A percentile compares a stretch with the other conserved stretches of the same genome.
These are phyloP conservation scores for Benthosema pterotum DNA, from an alignment of 2,797 vertebrate genomes.

Conservation along the genomic window DNA sequence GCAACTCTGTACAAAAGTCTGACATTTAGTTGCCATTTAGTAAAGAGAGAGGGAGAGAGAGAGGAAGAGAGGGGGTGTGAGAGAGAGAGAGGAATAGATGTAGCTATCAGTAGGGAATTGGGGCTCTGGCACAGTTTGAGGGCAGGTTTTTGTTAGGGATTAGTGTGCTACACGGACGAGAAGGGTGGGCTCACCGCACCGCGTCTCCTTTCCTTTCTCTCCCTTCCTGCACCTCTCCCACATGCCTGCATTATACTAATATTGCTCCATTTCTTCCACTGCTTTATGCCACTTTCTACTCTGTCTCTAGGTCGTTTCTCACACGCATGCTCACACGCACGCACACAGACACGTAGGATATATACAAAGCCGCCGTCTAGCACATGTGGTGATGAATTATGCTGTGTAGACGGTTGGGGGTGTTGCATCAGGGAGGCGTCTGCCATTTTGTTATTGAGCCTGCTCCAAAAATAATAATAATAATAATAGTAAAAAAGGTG, in stretches of 20 bases:
- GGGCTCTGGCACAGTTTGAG: constrained; percentile 48
- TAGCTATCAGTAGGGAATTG: constrained; percentile 64
- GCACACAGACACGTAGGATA: background rate
- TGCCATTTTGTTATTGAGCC: constrained; percentile 32
- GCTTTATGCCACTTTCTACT: constrained; percentile 11
- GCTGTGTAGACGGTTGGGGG: constrained; percentile 34
- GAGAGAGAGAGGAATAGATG: constrained; percentile 36
- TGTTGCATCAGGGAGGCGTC: constrained; percentile 46
- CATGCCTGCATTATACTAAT: constrained; percentile 46
- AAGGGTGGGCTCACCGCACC: constrained; percentile 52
- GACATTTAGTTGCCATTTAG: constrained; percentile 84
- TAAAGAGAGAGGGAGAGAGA: constrained; percentile 22
- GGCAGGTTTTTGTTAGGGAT: constrained; percentile 39
- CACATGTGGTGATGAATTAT: constrained; percentile 52
- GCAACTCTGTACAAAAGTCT: constrained; percentile 73
- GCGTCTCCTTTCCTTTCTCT: constrained; percentile 26
- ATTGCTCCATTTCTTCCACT: constrained; percentile 46
- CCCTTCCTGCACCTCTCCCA: constrained; percentile 42
- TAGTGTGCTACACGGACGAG: constrained; percentile 49
- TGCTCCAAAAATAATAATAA: constrained; percentile 55
- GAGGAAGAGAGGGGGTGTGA: constrained; percentile 35
- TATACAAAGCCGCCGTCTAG: constrained; percentile 45
- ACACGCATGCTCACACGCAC: background rate
- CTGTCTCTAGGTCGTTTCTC: background rate
- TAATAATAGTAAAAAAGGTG: constrained; percentile 24